Conservation (phyloP, 2,113 vertebrate genomes). For the Crocuta crocuta region DNA sequence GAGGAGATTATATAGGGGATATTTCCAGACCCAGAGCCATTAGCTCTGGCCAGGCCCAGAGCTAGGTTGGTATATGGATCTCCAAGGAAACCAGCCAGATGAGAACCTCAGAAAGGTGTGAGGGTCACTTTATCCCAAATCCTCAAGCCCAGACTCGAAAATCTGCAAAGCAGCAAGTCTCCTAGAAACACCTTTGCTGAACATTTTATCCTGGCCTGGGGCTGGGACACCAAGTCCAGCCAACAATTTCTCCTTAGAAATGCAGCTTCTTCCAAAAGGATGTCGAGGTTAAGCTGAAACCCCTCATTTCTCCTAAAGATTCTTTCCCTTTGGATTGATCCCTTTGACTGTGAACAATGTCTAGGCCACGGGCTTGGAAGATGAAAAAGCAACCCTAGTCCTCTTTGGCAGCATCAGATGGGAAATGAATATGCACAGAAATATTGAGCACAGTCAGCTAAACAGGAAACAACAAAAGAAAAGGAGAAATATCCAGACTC, state of each 20-base stretch:
- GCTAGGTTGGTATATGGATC: slow-evolving; percentile 13
- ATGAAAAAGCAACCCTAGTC: not conserved
- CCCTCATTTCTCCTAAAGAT: not conserved
- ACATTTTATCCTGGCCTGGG: not conserved
- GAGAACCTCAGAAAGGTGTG: not conserved
- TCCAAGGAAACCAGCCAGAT: slow-evolving; percentile 29
- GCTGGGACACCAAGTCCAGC: not conserved
- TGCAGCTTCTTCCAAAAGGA: not conserved
- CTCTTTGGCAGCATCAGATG: not conserved
- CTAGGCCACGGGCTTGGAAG: not conserved
- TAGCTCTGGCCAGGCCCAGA: slow-evolving; percentile 7
- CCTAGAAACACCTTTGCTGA: slow-evolving; percentile 33
- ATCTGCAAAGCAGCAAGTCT: not conserved
- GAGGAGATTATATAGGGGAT: slow-evolving; percentile 47
- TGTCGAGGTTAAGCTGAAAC: not conserved
- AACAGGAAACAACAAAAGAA: slow-evolving; percentile 50
- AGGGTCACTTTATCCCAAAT: not conserved
- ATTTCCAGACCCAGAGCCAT: slow-evolving; percentile 55
- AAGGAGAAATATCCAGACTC: slow-evolving; percentile 35
- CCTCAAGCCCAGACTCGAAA: not conserved
- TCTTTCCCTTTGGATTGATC: not conserved
- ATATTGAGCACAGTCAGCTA: not conserved
- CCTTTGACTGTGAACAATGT: not conserved
- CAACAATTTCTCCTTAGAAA: slow-evolving; percentile 30
- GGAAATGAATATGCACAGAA: slow-evolving; percentile 45